Evolutionary conservation across 2,888 invertebrate genomes (phyloP), one percentile per base, ranked within the genome.

Genomic region (Eucera pruinosa): DNA sequence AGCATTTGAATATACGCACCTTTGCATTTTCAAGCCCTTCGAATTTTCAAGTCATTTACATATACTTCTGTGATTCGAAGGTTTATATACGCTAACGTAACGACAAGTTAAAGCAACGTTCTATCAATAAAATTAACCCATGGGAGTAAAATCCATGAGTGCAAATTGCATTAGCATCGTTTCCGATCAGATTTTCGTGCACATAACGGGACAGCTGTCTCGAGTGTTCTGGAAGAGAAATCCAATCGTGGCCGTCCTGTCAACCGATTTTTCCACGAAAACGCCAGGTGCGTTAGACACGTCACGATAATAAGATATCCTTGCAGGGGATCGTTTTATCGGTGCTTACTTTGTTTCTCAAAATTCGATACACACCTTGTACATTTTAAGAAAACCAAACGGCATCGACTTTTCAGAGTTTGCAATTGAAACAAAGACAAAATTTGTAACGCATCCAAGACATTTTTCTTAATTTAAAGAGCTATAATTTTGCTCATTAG

Each of bases 301-400:
- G n/a, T 5, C 23, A 20, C 20, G 58, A 48, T 67, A 76, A 77
- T 73, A 62, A 75, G 55, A 67, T 70, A 64, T 54, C 36, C 25
- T 30, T 60, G 7, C 43, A 20, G 20, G 1, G 0, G 15, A 11
- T 7, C 27, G 5, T 36, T 41, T 18, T 27, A 15, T 18, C 15
- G 20, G 33, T 48, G 48, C 33, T 36, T 47, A 15, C 13, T 13
- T 15, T 13, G 11, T 23, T 39, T 54, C 20, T 25, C 9, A 2
- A n/a, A 15, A 20, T 6, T 11, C n/a, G 27, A 27, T 11, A 11
- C 2, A 23, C 25, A 25, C 25, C 15, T 7, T n/a, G 0, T 7
- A 15, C 2, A 25, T 57, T 50, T 4, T 2, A 4, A 2, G 15
- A 2, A 27, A 50, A 36, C 7, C 9, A 30, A 30, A 30, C 30